Evolutionary conservation across 2,797 vertebrate genomes (phyloP), one percentile per base, ranked within the genome.

Genomic region (Pseudochromis fuscus): DNA sequence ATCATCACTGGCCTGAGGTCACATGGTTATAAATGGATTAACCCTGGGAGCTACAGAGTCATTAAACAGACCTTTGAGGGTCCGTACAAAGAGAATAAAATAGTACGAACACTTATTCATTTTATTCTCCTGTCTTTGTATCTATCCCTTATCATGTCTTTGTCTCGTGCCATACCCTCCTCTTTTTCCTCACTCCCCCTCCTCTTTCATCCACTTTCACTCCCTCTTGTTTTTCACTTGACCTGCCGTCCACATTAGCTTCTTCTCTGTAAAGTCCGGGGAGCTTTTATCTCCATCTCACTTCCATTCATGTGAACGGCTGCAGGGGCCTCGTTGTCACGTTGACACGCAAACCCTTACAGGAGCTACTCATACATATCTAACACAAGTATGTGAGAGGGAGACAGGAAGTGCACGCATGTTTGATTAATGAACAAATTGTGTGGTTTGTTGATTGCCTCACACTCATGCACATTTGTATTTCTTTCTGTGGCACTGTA

Each of bases 181-280:
- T 33, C n/a, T 51, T 50, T 4, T 25, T 42, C 12, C 27, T 18
- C 38, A 7, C 38, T 7, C 38, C 38, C 35, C 59, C 44, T 28
- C 55, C 28, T 31, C 37, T 59, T 12, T 53, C 27, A 13, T 38
- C 25, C 30, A 18, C 49, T 66, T 64, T 64, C 53, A 52, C 71
- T 70, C 72, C 68, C 66, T 82, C 51, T 64, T 48, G 13, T 59
- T 76, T 75, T 73, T 76, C 69, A 69, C 67, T 72, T 49, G 61
- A 81, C 72, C 75, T 64, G 28, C 27, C 13, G 44, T 62, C 46
- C 55, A 50, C 74, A 70, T 77, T 74, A 56, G 58, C 56, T 46
- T 75, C 51, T 45, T 61, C 45, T 60, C 27, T 1, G 52, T 51
- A 33, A 73, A 65, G 37, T 69, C 62, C 28, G 31, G 62, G 42